These are phyloP conservation scores for Sebastes vulpes DNA, from an alignment of 2,797 vertebrate species.

Conservation along the genomic window DNA sequence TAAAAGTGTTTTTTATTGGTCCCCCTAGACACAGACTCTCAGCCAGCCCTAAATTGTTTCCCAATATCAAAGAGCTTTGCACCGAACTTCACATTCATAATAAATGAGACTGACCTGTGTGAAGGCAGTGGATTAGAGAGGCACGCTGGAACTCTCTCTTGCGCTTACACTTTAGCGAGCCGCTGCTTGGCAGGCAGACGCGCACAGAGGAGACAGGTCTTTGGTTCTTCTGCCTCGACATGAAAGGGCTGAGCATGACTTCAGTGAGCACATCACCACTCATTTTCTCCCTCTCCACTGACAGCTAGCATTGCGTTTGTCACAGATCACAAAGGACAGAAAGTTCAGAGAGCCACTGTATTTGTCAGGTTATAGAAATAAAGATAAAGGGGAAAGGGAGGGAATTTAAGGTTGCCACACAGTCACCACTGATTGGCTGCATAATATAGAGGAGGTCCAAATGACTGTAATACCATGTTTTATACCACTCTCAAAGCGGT, in stretches of 20 bases:
- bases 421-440: constrained; percentile 33
- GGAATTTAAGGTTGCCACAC: constrained; percentile 46
- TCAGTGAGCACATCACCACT: constrained; percentile 59
- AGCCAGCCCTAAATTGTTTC: constrained; percentile 72
- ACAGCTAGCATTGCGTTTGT: constrained; percentile 59
- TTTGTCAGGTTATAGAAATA: constrained; percentile 70
- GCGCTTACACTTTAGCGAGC: constrained; percentile 45
- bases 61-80: constrained; percentile 70
- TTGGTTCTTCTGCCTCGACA: constrained; percentile 65
- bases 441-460: constrained; percentile 37
- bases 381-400: constrained; percentile 26
- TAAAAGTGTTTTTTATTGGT: constrained; percentile 67
- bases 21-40: constrained; percentile 48
- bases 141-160: constrained; percentile 47
- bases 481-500: constrained; percentile 13
- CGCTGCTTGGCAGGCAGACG: constrained; percentile 35
- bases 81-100: constrained; percentile 67
- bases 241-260: constrained; percentile 65
- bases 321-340: constrained; percentile 68
- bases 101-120: constrained; percentile 72
- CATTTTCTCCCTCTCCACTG: constrained; percentile 42
- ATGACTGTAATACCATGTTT: constrained; percentile 27
- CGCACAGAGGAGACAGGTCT: constrained; percentile 47
- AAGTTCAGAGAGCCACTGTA: constrained; percentile 54
- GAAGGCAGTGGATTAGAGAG: constrained; percentile 63